phyloP scores from a whole-genome alignment of 2,797 vertebrate species.

The Enteromius viviparus region DNA sequence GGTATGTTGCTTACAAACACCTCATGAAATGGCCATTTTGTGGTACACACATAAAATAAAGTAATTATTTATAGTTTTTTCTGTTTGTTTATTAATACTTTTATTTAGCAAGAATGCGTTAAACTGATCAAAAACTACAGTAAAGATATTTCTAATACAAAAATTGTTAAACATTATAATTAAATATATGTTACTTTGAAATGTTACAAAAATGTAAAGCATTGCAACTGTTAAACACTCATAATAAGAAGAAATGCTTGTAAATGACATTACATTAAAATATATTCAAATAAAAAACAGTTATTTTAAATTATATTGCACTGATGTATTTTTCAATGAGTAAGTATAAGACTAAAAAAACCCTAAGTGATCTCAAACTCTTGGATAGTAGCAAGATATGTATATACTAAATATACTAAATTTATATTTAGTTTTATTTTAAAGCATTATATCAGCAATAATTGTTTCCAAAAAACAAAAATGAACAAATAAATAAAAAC shows the following conservation, averaged over 20 bases:
- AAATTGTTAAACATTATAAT: background rate
- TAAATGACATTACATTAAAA: background rate
- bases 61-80: background rate
- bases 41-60: background rate
- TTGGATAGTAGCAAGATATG: background rate
- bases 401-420: background rate
- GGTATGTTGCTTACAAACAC: conserved; percentile 61
- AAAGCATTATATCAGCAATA: background rate
- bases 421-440: background rate
- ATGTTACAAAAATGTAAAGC: background rate
- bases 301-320: conserved; percentile 1
- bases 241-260: background rate
- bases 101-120: background rate
- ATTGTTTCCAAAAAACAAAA: background rate
- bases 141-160: background rate
- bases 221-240: background rate
- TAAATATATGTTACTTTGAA: background rate
- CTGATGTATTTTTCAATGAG: background rate
- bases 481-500: background rate
- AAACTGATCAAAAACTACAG: background rate
- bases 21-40: background rate
- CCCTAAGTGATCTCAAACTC: background rate
- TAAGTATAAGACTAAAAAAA: background rate
- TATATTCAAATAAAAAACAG: background rate
- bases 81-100: background rate